phyloP scores from a whole-genome alignment of 2,113 vertebrate genomes.

The Spermophilus dauricus region DNA sequence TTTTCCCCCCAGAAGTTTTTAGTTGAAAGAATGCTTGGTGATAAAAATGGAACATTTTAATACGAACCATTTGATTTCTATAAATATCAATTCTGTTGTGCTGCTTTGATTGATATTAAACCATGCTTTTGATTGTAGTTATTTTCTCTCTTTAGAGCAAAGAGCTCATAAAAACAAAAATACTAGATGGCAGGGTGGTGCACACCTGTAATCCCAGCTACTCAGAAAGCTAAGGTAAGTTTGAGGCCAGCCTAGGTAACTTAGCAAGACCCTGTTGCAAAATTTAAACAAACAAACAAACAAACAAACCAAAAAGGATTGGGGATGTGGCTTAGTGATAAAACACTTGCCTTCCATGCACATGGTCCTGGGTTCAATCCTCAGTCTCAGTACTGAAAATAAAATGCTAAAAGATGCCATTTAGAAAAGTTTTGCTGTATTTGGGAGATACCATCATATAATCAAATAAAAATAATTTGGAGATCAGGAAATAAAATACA shows the following conservation, averaged over 20 bases:
- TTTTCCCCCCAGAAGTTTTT: not conserved
- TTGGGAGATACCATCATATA: not conserved
- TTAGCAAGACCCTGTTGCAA: too few relatives aligned
- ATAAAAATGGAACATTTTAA: not conserved
- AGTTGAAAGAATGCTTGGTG: not conserved
- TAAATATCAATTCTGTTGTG: not conserved
- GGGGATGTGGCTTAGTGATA: too few relatives aligned
- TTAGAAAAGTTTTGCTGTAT: not conserved
- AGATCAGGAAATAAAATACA: not conserved
- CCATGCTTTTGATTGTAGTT: not conserved
- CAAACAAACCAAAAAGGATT: too few relatives aligned
- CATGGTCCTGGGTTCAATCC: too few relatives aligned
- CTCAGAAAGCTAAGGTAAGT: too few relatives aligned
- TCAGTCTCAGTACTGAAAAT: too few relatives aligned
- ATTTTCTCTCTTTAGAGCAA: slow-evolving; percentile 10
- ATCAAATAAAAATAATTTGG: not conserved
- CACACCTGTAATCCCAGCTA: too few relatives aligned
- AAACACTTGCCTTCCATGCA: too few relatives aligned
- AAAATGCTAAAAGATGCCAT: not conserved
- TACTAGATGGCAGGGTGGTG: not conserved
- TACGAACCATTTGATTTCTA: not conserved
- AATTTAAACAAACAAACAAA: too few relatives aligned
- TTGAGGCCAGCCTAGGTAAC: too few relatives aligned
- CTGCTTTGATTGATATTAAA: not conserved
- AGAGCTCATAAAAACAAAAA: slow-evolving; percentile 32